Evolutionary conservation across 2,113 vertebrate species (phyloP).

Genomic region (Mesoclemmys tuberculata): DNA sequence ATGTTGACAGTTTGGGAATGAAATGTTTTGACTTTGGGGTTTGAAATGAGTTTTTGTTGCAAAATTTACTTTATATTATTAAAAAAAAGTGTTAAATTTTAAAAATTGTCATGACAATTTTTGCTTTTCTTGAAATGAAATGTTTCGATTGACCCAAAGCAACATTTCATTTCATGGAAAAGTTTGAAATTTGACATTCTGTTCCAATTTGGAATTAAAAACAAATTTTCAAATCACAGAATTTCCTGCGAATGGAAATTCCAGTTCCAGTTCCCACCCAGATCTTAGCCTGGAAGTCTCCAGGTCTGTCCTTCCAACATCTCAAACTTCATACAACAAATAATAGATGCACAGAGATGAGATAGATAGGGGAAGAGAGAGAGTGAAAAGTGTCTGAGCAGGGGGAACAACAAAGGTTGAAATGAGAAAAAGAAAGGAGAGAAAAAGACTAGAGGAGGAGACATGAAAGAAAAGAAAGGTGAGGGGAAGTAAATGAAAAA

Average conservation of each 20-base stretch:
- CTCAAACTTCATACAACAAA: neutral
- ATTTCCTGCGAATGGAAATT: neutral
- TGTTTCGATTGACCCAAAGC: neutral
- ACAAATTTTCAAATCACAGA: neutral
- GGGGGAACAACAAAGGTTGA: neutral
- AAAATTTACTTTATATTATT: too few species aligned
- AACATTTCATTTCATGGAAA: neutral
- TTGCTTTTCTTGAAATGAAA: neutral
- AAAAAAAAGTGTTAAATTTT: neutral
- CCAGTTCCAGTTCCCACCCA: neutral
- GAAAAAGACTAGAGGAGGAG: too few species aligned
- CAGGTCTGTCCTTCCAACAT: neutral
- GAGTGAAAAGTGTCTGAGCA: neutral
- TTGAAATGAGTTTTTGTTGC: neutral
- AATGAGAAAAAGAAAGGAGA: neutral
- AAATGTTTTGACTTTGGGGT: too few species aligned
- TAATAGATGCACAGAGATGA: too few species aligned
- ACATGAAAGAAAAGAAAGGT: neutral
- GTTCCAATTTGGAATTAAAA: neutral
- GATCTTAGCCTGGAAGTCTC: neutral
- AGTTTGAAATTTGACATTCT: neutral
- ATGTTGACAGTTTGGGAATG: neutral
- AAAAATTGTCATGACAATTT: neutral
- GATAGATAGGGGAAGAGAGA: neutral
- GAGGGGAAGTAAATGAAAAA: neutral